Evolutionary conservation across 2,888 invertebrate genomes (phyloP), one percentile per base, ranked within the genome.

Genomic region (Orthosia gracilis): DNA sequence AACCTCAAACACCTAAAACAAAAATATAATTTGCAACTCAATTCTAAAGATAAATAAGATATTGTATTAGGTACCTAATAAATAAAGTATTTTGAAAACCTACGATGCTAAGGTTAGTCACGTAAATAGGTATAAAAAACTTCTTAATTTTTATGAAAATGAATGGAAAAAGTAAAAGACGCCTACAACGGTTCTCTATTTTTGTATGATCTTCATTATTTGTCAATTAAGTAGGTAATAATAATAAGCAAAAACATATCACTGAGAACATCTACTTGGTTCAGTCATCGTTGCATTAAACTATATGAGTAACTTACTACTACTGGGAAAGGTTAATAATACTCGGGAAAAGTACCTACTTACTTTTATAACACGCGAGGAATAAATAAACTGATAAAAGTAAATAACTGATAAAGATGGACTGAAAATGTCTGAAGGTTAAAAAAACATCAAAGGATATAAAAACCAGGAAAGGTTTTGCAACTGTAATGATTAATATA

Each of bases 221-320:
- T 76, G 90, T 93, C 92, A 93, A 93, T 93, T 93, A 92, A 88
- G 75, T 90, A 87, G 63, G 80, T 85, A 85, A 76, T 82, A 70
- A 85, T 79, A 83, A 78, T 82, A 82, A 86, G 80, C 76, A 78
- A 74, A 86, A 86, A 93, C 92, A 93, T 93, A 93, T 93, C 94
- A 93, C 83, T 84, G 63, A 55, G 62, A 77, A 71, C 40, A 76
- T 62, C 58, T 59, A 63, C 31, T 66, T 67, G 49, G 64, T 70
- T 49, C 64, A 82, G 17, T 23, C 57, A 17, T 50, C n/a, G 47
- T 26, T 55, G 58, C 55, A 65, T 52, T 23, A 47, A 15, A 64
- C 57, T 62, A 21, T 40, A 76, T 52, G n/a, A 40, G 15, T 31
- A 40, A 52, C 17, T 58, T 26, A 26, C 26, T 55, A n/a, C n/a